Evolutionary conservation across 2,888 invertebrate genomes (phyloP), one percentile per base, ranked within the genome.

Genomic region (Luperina testacea): DNA sequence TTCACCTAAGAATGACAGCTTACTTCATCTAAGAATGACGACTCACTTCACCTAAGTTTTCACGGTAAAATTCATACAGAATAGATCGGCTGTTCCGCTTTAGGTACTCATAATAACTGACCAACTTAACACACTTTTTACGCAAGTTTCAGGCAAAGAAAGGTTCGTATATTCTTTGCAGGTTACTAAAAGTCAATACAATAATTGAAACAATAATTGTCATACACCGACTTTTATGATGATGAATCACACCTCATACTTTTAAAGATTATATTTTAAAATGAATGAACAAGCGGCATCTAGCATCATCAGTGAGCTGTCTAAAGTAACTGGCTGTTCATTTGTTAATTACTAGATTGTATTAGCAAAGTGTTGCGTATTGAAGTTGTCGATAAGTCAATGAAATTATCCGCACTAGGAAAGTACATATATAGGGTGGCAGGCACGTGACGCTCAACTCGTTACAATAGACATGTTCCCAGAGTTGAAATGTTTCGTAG

Each of bases 191-290:
- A 38, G 24, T 64, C 5, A 42, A 51, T 42, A 13, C 5, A 69
- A 78, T 68, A 7, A 77, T 57, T 38, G 24, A 80, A 83, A 83
- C 27, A 32, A 61, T 69, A 45, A 64, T 32, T 15, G 3, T 24
- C 57, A 59, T 64, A 57, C 6, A 57, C 3, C 24, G 20, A 24
- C 5, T n/a, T 64, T 20, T 27, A 48, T 48, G 15, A 63, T 59
- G 42, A 83, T 42, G 20, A 20, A 69, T 59, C 42, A 83, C 17
- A 42, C 8, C 20, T n/a, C 27, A 57, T 32, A 17, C 13, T n/a
- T n/a, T n/a, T n/a, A n/a, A n/a, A n/a, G n/a, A n/a, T n/a, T n/a
- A n/a, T n/a, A n/a, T n/a, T n/a, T n/a, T n/a, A n/a, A 42, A 51
- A 59, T 59, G 0, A 76, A 59, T 67, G 64, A 57, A 24, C 51